Percentiles rank a stretch among this genome's conserved stretches.
Conservation (phyloP, 23 tunicate genomes). For the Aplidium turbinatum region DNA sequence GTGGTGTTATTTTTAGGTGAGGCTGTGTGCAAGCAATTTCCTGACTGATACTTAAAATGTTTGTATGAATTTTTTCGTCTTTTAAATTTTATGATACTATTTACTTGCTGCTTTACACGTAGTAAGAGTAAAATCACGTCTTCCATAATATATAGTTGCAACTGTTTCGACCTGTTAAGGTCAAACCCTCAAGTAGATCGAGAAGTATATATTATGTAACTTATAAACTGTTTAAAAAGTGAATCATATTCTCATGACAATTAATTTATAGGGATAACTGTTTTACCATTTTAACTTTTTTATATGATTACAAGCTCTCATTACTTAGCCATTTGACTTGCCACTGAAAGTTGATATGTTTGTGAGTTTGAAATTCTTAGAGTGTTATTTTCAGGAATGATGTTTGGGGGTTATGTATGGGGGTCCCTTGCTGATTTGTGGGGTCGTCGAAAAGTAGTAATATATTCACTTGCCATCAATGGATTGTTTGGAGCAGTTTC, state of each 20-base stretch:
- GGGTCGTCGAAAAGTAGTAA: conserved; percentile 62
- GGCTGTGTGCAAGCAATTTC: neutral
- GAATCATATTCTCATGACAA: too few species aligned
- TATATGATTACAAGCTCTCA: too few species aligned
- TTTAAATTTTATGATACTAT: too few species aligned
- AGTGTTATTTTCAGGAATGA: conserved; percentile 70
- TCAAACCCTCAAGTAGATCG: too few species aligned
- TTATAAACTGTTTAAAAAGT: too few species aligned
- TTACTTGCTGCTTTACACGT: too few species aligned
- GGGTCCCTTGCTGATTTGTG: conserved; percentile 74
- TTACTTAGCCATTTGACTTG: neutral
- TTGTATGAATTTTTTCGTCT: neutral
- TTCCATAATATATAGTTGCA: too few species aligned
- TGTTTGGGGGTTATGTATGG: conserved; percentile 92
- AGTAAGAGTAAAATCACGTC: too few species aligned
- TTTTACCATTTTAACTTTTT: too few species aligned
- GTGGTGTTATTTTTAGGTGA: conserved; percentile 70
- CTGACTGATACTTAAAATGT: neutral
- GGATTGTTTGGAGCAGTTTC: conserved; percentile 69
- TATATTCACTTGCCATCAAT: conserved; percentile 64
- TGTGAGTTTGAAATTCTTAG: neutral
- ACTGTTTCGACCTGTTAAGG: too few species aligned
- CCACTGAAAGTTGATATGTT: neutral
- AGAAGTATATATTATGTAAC: too few species aligned
- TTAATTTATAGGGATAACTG: too few species aligned